Conservation (phyloP, 2,113 vertebrate species). For the Agelaius phoeniceus region DNA sequence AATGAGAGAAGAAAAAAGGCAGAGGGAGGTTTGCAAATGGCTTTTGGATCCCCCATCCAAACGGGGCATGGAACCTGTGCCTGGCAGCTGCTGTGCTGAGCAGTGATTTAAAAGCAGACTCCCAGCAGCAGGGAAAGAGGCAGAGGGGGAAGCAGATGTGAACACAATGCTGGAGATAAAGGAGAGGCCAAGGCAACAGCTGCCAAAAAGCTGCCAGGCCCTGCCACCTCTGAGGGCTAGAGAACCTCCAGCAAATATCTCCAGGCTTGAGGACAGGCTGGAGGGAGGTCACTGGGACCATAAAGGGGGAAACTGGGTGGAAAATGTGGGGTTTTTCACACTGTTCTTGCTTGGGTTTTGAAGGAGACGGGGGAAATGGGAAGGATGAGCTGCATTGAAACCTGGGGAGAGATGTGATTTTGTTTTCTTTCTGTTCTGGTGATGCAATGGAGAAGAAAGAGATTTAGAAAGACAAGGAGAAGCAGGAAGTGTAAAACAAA, state of each 20-base stretch:
- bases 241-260: not conserved
- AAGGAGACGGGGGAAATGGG: not conserved
- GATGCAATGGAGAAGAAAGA: not conserved
- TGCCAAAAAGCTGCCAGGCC: not conserved
- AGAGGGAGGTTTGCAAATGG: not conserved
- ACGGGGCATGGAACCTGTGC: not conserved
- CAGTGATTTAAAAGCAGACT: constrained; percentile 51
- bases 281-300: not conserved
- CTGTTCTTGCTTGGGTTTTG: not conserved
- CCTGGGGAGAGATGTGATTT: not conserved
- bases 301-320: not conserved
- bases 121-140: constrained; percentile 4
- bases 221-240: rapidly evolving
- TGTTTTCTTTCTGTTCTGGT: not conserved
- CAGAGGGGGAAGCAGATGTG: constrained; percentile 58
- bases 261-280: not conserved
- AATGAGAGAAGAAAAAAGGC: not conserved
- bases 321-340: rapidly evolving
- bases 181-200: constrained; percentile 58
- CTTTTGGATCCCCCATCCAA: not conserved
- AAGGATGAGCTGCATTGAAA: not conserved
- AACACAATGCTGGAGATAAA: constrained; percentile 60
- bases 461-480: not conserved
- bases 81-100: constrained; percentile 23
- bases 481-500: not conserved